Percentiles rank a stretch among this genome's conserved stretches.
Evolutionary conservation across 2,797 vertebrate species (phyloP).

Genomic region (Liparis tanakae): DNA sequence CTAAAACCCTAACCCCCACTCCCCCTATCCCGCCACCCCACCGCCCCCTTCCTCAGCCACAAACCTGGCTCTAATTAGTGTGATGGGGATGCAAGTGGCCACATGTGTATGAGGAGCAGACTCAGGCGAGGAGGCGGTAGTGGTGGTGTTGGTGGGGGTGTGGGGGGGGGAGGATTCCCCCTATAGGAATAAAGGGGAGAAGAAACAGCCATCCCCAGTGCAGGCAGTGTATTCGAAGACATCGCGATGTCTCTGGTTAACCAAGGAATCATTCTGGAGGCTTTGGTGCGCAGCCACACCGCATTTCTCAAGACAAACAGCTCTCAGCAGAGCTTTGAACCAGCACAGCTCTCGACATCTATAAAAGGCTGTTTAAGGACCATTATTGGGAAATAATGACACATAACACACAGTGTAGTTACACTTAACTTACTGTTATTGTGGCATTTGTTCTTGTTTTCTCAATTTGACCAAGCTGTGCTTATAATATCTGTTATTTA

Average conservation of each 20-base stretch:
- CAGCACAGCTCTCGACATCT: slow-evolving; percentile 43
- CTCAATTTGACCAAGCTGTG: slow-evolving; percentile 13
- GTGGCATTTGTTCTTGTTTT: slow-evolving; percentile 32
- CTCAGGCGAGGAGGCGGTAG: slow-evolving; percentile 41
- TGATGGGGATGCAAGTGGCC: slow-evolving; percentile 79
- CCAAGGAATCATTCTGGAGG: slow-evolving; percentile 71
- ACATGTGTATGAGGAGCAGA: slow-evolving; percentile 75
- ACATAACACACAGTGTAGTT: slow-evolving; percentile 35
- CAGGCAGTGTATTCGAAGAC: slow-evolving; percentile 61
- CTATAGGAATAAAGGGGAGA: slow-evolving; percentile 61
- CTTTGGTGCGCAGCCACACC: slow-evolving; percentile 70
- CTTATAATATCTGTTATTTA: slow-evolving; percentile 10
- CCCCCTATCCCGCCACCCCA: slow-evolving; percentile 26
- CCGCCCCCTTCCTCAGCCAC: slow-evolving; percentile 57
- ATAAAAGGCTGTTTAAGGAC: slow-evolving; percentile 31
- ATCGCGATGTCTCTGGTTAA: slow-evolving; percentile 75
- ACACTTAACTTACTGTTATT: slow-evolving; percentile 28
- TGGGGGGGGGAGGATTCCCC: slow-evolving; percentile 53
- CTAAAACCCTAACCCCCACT: slow-evolving; percentile 15
- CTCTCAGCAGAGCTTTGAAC: slow-evolving; percentile 53
- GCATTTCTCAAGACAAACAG: slow-evolving; percentile 75
- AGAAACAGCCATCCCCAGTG: slow-evolving; percentile 67
- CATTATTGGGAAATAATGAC: slow-evolving; percentile 53
- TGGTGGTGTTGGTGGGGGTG: slow-evolving; percentile 28
- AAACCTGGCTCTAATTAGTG: slow-evolving; percentile 87